Conservation (phyloP, 2,888 invertebrate species). For the Dilophus febrilis region DNA sequence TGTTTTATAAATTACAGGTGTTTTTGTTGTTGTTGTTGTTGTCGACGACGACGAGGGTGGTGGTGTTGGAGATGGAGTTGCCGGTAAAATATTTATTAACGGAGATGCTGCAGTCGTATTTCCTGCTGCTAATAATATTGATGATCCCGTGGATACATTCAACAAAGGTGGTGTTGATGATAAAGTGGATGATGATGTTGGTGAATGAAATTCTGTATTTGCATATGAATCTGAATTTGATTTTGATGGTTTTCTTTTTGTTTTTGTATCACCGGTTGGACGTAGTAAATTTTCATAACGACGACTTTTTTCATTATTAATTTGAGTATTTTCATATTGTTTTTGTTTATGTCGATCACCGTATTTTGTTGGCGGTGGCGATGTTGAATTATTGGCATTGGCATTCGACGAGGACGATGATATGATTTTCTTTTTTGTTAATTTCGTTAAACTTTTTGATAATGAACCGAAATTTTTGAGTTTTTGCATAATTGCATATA, state of each 20-base stretch:
- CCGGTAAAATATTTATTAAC: no score
- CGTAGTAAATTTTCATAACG: slow-evolving; percentile 7
- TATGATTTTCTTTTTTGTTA: slow-evolving; percentile 21
- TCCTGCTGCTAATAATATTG: background rate
- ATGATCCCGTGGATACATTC: background rate
- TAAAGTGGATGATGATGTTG: no score
- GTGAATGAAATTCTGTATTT: slow-evolving; percentile 18
- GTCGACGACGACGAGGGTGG: no score
- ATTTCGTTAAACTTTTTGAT: slow-evolving; percentile 22
- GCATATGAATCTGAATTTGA: slow-evolving; percentile 17
- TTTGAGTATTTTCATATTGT: slow-evolving; percentile 14
- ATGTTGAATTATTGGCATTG: slow-evolving; percentile 19
- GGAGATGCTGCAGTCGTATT: no score
- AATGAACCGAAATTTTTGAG: slow-evolving; percentile 43
- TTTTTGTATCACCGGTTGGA: slow-evolving; percentile 8
- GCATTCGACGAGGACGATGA: slow-evolving; percentile 25
- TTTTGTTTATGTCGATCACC: slow-evolving; percentile 10
- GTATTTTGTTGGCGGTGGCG: background rate
- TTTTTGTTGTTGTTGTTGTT: no score
- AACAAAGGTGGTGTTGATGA: slow-evolving; percentile 12
- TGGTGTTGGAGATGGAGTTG: background rate
- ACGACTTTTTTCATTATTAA: background rate
- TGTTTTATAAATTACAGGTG: background rate
- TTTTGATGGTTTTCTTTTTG: slow-evolving; percentile 6
- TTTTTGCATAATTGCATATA: slow-evolving; percentile 50